Evolutionary conservation across 2,113 vertebrate species (phyloP).

Genomic region (Emydura subglobosa): DNA sequence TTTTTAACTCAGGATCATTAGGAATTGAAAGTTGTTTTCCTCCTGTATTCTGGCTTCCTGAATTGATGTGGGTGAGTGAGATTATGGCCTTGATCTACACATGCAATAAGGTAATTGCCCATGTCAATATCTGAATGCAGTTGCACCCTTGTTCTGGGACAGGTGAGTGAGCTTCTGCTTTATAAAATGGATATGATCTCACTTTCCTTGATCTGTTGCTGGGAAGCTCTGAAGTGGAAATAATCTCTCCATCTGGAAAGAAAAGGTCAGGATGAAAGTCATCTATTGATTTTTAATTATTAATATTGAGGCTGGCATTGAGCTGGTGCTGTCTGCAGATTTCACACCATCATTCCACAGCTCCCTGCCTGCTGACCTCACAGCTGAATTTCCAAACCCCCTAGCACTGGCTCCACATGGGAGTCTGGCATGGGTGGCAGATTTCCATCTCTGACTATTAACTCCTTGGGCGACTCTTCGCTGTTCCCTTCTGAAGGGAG

Average conservation of each 20-base stretch:
- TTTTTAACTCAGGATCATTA: background rate
- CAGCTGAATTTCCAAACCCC: background rate
- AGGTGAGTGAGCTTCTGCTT: background rate
- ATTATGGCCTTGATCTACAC: background rate
- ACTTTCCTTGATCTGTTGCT: background rate
- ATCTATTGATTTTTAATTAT: too few species aligned
- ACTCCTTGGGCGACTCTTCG: background rate
- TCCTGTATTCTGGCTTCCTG: background rate
- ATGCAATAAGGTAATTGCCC: background rate
- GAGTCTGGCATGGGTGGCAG: too few species aligned
- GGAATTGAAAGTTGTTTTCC: background rate
- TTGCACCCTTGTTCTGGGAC: background rate
- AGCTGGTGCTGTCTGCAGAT: too few species aligned
- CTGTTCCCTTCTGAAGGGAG: background rate
- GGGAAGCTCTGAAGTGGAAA: background rate
- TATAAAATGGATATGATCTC: background rate
- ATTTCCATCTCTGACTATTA: background rate
- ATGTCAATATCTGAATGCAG: background rate
- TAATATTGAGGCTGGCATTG: too few species aligned
- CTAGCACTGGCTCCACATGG: background rate
- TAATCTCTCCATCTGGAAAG: too few species aligned
- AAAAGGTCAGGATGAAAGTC: too few species aligned
- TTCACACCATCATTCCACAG: too few species aligned
- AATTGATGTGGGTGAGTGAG: too few species aligned
- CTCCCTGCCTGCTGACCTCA: too few species aligned